Evolutionary conservation across 2,888 invertebrate species (phyloP), one percentile per base, ranked within the genome.

Genomic region (Agrotis puta): DNA sequence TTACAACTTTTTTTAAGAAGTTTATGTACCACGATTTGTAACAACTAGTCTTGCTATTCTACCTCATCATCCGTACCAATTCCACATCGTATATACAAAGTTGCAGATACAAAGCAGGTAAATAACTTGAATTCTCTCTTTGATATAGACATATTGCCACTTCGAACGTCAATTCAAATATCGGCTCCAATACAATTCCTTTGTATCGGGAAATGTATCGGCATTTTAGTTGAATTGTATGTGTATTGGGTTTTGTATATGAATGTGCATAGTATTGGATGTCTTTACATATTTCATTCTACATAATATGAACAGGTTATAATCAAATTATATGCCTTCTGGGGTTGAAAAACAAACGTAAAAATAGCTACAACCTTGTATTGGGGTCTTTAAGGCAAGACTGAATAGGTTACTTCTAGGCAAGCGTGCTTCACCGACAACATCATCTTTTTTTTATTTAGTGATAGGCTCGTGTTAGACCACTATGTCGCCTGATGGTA

Each of bases 101-200:
- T 47, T 78, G 58, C 64, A 75, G 45, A 45, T 59, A 78, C 16
- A 39, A 39, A 39, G 39, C 39, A 39, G 39, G 24, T 54, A 64
- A 71, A 71, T 72, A 75, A 72, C 59, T 59, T 27, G 58, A 54
- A 53, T 64, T 78, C 50, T 45, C 58, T 59, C 74, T 75, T 75
- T 64, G 75, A 64, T 59, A 59, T 22, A 78, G 53, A 71, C 79
- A 75, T 78, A 78, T 75, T 72, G 64, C 72, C 79, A 75, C 64
- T 75, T 75, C 64, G 64, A 50, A 78, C 45, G 59, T 72, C 79
- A 78, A 75, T 74, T 78, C 71, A 63, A 78, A 78, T 74, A 74
- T 50, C 74, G 48, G 20, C 63, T 45, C 59, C 59, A 64, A 64
- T 71, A 63, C 71, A 5, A 59, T 71, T 71, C 74, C 79, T 75